Conservation (phyloP, 2,888 invertebrate genomes). For the Andrena trimmerana region DNA sequence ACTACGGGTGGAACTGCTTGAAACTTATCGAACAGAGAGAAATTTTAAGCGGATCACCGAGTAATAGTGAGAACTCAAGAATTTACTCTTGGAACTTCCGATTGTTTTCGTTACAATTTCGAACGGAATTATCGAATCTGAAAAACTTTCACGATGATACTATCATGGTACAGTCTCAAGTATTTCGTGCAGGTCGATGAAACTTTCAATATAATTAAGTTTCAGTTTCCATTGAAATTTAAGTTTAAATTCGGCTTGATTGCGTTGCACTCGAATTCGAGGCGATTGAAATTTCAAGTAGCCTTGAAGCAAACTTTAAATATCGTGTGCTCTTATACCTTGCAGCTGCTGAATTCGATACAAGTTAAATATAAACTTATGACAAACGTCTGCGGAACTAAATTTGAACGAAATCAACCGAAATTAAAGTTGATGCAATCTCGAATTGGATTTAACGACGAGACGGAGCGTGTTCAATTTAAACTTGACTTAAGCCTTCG, state of each 20-base stretch:
- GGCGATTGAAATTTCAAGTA: too few relatives aligned
- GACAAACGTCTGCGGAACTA: background rate
- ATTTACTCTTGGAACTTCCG: constrained; percentile 7
- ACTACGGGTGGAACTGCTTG: constrained; percentile 25
- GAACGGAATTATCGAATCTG: background rate
- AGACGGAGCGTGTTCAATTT: too few relatives aligned
- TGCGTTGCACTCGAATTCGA: too few relatives aligned
- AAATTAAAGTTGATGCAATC: too few relatives aligned
- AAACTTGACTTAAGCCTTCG: too few relatives aligned
- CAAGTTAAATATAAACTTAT: background rate
- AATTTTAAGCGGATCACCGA: constrained; percentile 26
- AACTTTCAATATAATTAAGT: too few relatives aligned
- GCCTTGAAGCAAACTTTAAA: background rate
- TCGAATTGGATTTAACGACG: too few relatives aligned
- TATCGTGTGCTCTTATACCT: background rate
- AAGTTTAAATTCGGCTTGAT: too few relatives aligned
- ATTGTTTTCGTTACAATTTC: constrained; percentile 6
- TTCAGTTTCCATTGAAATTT: too few relatives aligned
- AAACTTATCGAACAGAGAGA: constrained; percentile 34
- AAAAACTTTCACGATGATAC: background rate
- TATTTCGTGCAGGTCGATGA: background rate
- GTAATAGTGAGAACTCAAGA: background rate
- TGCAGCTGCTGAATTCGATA: background rate
- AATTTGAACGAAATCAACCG: too few relatives aligned
- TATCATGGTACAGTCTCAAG: background rate